These are phyloP conservation scores for Brachypteracias leptosomus DNA, from an alignment of 2,113 vertebrate genomes.

Conservation along the genomic window DNA sequence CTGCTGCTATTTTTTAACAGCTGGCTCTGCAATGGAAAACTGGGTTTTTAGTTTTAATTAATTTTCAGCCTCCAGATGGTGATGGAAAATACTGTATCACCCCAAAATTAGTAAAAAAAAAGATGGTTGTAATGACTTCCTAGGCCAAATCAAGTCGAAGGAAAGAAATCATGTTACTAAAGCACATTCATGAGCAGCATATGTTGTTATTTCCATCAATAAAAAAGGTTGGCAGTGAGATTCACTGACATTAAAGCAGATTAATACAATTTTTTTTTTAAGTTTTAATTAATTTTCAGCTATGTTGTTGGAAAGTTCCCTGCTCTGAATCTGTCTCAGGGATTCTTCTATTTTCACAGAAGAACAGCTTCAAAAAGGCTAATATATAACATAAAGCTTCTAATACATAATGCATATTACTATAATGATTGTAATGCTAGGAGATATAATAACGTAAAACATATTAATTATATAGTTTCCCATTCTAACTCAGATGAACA, in stretches of 20 bases:
- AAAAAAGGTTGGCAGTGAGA: not conserved
- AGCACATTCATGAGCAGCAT: not conserved
- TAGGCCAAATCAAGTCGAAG: not conserved
- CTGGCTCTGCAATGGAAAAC: conserved; percentile 2
- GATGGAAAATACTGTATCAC: not conserved
- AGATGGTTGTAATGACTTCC: not conserved
- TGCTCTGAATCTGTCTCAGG: not conserved
- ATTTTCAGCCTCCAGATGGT: conserved; percentile 28
- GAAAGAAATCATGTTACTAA: not conserved
- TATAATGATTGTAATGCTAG: not conserved
- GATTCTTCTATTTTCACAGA: not conserved
- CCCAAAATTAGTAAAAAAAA: not conserved
- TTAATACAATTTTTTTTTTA: no score
- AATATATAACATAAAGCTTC: not conserved
- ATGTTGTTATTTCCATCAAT: not conserved
- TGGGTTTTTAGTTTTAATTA: conserved; percentile 32
- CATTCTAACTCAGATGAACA: not conserved
- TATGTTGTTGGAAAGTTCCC: not conserved
- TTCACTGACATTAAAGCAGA: not conserved
- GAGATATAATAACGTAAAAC: not conserved
- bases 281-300: not conserved
- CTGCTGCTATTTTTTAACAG: not conserved
- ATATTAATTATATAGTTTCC: not conserved
- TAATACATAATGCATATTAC: not conserved
- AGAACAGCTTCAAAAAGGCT: not conserved